These are phyloP conservation scores for Aplodontia rufa DNA, from an alignment of 2,113 vertebrate species.

Conservation along the genomic window DNA sequence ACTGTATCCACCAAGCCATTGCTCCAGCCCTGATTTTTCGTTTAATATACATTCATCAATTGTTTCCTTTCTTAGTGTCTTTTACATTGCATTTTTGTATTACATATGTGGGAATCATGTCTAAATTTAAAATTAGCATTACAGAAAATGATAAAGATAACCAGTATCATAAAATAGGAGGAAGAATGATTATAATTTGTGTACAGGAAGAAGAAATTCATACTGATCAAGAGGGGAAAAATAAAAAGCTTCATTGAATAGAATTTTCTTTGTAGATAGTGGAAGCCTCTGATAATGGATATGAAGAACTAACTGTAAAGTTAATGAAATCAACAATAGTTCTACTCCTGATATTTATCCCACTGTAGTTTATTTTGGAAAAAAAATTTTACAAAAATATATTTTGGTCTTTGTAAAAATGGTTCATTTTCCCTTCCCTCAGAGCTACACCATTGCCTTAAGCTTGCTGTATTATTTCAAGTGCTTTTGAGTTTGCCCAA, in stretches of 20 bases:
- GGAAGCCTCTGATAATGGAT: background rate
- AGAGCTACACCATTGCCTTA: background rate
- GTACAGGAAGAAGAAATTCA: background rate
- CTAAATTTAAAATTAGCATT: conserved; percentile 8
- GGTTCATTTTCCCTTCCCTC: background rate
- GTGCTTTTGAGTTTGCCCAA: background rate
- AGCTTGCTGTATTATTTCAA: background rate
- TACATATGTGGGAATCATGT: background rate
- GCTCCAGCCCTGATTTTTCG: too few species aligned
- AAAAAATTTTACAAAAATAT: background rate
- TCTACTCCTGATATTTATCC: background rate
- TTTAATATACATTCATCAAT: background rate
- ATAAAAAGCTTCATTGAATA: background rate
- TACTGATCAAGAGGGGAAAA: background rate
- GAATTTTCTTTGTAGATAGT: background rate
- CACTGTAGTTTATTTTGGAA: background rate
- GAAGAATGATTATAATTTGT: conserved; percentile 11
- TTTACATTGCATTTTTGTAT: conserved; percentile 37
- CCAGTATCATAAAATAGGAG: background rate
- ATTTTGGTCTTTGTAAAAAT: background rate
- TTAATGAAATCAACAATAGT: background rate
- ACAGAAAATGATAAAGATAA: conserved; percentile 12
- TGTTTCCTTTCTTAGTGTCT: background rate
- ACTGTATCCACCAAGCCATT: too few species aligned
- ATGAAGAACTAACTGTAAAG: conserved; percentile 36